Evolutionary conservation across 1,140 invertebrate species (phyloP).

Genomic region (Scaptomyza pallida): DNA sequence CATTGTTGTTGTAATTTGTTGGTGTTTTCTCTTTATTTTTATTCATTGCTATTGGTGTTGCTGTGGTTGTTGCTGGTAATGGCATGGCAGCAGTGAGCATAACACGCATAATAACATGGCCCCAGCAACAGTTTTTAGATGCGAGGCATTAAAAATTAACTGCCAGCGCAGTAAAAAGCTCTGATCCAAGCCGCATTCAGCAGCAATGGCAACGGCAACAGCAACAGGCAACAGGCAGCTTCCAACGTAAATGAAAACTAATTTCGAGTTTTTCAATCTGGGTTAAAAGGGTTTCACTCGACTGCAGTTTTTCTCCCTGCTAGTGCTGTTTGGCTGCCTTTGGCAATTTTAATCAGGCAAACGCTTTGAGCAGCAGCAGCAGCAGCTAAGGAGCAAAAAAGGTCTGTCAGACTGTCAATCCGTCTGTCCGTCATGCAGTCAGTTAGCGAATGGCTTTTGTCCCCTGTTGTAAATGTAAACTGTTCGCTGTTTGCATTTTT

Average conservation of each 20-base stretch:
- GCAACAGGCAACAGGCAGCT: slow-evolving; percentile 21
- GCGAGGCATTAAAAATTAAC: slow-evolving; percentile 78
- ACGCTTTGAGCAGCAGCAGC: slow-evolving; percentile 61
- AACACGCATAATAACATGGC: slow-evolving; percentile 77
- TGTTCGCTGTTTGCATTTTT: slow-evolving; percentile 54
- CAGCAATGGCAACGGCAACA: no score
- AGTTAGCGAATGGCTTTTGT: slow-evolving; percentile 16
- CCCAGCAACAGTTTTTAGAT: slow-evolving; percentile 74
- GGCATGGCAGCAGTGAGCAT: slow-evolving; percentile 21
- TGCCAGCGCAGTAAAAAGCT: slow-evolving; percentile 60
- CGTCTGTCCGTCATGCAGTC: neutral
- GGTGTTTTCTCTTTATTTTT: slow-evolving; percentile 16
- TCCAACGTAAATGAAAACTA: slow-evolving; percentile 80
- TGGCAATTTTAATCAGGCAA: slow-evolving; percentile 73
- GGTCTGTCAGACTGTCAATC: slow-evolving; percentile 30
- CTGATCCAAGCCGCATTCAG: slow-evolving; percentile 7
- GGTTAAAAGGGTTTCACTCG: slow-evolving; percentile 69
- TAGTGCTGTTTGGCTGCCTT: slow-evolving; percentile 28
- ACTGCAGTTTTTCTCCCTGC: slow-evolving; percentile 30
- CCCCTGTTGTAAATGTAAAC: slow-evolving; percentile 40
- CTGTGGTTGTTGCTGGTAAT: slow-evolving; percentile 12
- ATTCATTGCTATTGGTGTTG: slow-evolving; percentile 10
- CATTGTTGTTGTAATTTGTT: slow-evolving; percentile 31
- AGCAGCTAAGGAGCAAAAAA: slow-evolving; percentile 32
- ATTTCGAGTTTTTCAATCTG: slow-evolving; percentile 82